These are phyloP conservation scores for Argentina silus DNA, from an alignment of 2,797 vertebrate species.

Conservation along the genomic window DNA sequence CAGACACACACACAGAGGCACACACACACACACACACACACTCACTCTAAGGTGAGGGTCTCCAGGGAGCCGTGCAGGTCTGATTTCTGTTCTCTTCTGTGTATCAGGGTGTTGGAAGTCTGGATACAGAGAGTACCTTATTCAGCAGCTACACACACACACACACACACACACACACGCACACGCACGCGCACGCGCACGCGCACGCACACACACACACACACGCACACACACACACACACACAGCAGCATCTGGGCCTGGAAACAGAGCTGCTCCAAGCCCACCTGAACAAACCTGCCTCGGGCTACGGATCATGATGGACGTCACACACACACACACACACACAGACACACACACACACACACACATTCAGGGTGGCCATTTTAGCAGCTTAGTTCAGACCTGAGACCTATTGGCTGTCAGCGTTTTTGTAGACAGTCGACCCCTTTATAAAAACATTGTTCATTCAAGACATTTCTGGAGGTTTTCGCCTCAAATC, in stretches of 20 bases:
- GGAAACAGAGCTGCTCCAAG: constrained; percentile 20
- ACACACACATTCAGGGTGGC: not conserved
- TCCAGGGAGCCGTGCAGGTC: constrained; percentile 37
- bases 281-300: constrained; percentile 39
- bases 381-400: too few species aligned
- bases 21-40: constrained; percentile 11
- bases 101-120: constrained; percentile 23
- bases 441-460: too few species aligned
- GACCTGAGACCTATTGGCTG: too few species aligned
- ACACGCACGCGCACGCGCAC: constrained; percentile 32
- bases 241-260: constrained; percentile 16
- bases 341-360: not conserved
- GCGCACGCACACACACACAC: constrained; percentile 13
- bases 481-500: too few species aligned
- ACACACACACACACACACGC: constrained; percentile 27
- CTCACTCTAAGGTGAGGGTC: constrained; percentile 27
- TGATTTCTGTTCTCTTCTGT: constrained; percentile 37
- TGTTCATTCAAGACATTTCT: too few species aligned
- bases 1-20: too few species aligned
- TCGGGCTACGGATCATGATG: not conserved
- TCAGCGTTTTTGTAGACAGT: too few species aligned
- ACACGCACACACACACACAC: constrained; percentile 30
- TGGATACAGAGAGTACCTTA: constrained; percentile 50
- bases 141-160: constrained; percentile 35
- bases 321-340: not conserved